These are phyloP conservation scores for Xenopus laevis DNA, from an alignment of 2,113 vertebrate species.

Conservation along the genomic window DNA sequence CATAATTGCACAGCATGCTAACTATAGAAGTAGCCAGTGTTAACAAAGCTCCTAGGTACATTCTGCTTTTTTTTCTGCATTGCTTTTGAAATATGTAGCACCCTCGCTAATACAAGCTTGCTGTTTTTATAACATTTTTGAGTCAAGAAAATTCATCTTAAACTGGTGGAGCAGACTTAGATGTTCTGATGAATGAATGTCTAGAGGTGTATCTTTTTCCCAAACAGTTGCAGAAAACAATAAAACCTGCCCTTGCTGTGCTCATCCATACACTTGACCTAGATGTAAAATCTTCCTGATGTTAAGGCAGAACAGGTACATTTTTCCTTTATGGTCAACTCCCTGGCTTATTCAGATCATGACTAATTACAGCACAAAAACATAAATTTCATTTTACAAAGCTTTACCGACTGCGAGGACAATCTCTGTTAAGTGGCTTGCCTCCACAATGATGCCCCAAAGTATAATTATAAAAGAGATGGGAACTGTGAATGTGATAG, in stretches of 20 bases:
- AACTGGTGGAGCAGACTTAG: slow-evolving; percentile 16
- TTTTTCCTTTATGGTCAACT: slow-evolving; percentile 43
- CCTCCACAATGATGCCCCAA: slow-evolving; percentile 12
- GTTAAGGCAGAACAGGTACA: slow-evolving; percentile 25
- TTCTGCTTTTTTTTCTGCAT: slow-evolving; percentile 21
- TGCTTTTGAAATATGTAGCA: slow-evolving; percentile 20
- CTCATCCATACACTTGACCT: slow-evolving; percentile 41
- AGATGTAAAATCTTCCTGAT: slow-evolving; percentile 28
- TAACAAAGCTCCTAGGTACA: slow-evolving; percentile 33
- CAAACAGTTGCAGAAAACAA: slow-evolving; percentile 10
- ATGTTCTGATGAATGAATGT: slow-evolving; percentile 10
- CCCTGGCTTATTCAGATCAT: slow-evolving; percentile 32
- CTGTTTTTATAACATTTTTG: slow-evolving; percentile 21
- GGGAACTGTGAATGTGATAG: slow-evolving; percentile 17
- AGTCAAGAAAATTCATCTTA: slow-evolving; percentile 12
- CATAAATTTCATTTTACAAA: slow-evolving; percentile 42
- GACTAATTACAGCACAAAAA: slow-evolving; percentile 36
- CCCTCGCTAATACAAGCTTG: slow-evolving; percentile 17
- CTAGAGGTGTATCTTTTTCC: slow-evolving; percentile 21
- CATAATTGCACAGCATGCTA: slow-evolving; percentile 11
- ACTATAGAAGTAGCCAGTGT: slow-evolving; percentile 19
- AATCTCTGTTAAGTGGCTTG: slow-evolving; percentile 35
- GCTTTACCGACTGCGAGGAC: slow-evolving; percentile 36
- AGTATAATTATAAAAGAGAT: slow-evolving; percentile 35
- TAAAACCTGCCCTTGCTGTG: slow-evolving; percentile 30